Conservation (phyloP, 2,888 invertebrate genomes). For the Chalcosyrphus nemorum region DNA sequence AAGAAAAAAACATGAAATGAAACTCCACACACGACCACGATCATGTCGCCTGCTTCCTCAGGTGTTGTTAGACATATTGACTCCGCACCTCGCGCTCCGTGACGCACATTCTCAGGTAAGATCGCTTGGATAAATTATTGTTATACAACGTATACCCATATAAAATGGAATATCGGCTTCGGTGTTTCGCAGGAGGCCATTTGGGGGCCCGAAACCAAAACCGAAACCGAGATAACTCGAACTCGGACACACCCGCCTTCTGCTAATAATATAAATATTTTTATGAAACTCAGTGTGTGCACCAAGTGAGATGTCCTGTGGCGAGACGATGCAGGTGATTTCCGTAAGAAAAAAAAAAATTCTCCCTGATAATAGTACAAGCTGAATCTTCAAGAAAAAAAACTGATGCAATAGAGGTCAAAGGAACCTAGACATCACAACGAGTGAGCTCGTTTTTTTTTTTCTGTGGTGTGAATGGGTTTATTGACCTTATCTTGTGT, state of each 20-base stretch:
- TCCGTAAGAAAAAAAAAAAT: conserved; percentile 20
- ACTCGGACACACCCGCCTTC: neutral
- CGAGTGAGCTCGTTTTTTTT: conserved; percentile 10
- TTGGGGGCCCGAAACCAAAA: neutral
- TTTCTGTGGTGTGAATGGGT: conserved; percentile 38
- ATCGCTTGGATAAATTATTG: neutral
- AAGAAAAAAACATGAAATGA: no score
- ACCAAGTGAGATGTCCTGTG: conserved; percentile 34
- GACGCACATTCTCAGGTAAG: neutral
- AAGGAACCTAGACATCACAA: conserved; percentile 22
- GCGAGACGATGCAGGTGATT: conserved; percentile 25
- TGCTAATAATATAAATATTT: conserved; percentile 42
- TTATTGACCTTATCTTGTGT: conserved; percentile 51
- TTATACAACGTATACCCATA: conserved; percentile 13
- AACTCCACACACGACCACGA: neutral
- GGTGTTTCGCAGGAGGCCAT: neutral
- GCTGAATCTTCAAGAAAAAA: conserved; percentile 20
- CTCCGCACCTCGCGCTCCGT: neutral
- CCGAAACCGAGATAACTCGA: neutral
- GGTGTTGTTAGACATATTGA: neutral
- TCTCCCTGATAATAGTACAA: conserved; percentile 8
- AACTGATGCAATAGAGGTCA: conserved; percentile 25
- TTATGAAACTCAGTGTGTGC: conserved; percentile 11
- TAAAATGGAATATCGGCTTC: conserved; percentile 14
- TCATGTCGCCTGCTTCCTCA: neutral